These are phyloP conservation scores for Albula goreensis DNA, from an alignment of 2,113 vertebrate genomes.

Conservation along the genomic window DNA sequence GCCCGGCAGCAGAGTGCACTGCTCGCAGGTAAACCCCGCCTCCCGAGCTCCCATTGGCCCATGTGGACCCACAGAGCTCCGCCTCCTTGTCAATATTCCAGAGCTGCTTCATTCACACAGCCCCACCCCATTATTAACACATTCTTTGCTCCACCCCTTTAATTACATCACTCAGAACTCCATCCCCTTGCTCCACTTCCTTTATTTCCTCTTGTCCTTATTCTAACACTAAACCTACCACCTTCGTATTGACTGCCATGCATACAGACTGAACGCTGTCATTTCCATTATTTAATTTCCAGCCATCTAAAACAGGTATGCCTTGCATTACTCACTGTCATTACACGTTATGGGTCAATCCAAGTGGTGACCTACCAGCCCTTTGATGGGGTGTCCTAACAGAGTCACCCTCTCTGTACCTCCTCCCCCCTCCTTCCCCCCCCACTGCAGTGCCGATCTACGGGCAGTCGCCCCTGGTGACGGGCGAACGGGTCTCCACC, in stretches of 20 bases:
- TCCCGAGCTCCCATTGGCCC: neutral
- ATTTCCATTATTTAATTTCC: neutral
- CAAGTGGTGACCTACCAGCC: neutral
- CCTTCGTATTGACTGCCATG: neutral
- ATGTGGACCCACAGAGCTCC: neutral
- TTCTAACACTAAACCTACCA: too few species aligned
- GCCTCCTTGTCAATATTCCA: too few species aligned
- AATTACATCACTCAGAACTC: neutral
- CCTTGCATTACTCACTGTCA: too few species aligned
- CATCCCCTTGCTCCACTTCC: neutral
- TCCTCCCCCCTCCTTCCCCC: too few species aligned
- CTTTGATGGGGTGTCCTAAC: neutral
- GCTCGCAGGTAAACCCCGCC: slow-evolving; percentile 74
- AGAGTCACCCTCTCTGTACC: neutral
- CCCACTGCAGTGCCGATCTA: slow-evolving; percentile 80
- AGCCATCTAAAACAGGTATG: too few species aligned
- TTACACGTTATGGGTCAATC: too few species aligned
- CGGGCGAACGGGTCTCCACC: slow-evolving; percentile 78
- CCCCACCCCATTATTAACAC: neutral
- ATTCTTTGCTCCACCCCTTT: neutral
- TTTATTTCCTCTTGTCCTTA: too few species aligned
- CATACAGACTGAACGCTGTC: neutral
- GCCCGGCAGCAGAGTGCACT: slow-evolving; percentile 90
- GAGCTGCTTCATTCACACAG: neutral
- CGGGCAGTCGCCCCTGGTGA: slow-evolving; percentile 87